These are phyloP conservation scores for Tiphia femorata DNA, from an alignment of 2,888 invertebrate genomes.

Conservation along the genomic window DNA sequence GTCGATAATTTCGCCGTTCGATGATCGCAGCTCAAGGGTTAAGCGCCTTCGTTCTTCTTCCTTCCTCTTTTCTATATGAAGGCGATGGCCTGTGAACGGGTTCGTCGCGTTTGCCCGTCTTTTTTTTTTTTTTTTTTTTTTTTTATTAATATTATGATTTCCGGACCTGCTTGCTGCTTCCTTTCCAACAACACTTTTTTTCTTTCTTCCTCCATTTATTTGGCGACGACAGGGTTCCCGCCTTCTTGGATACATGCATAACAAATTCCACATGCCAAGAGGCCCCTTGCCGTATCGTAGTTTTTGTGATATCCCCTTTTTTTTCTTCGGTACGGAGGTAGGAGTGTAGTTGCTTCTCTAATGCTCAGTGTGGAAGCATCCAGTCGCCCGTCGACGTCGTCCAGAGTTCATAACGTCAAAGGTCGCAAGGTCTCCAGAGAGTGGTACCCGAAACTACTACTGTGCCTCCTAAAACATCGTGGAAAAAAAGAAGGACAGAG, in stretches of 20 bases:
- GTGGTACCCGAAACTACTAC: constrained; percentile 65
- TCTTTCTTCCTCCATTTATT: constrained; percentile 8
- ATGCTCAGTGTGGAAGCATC: constrained; percentile 43
- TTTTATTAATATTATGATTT: constrained; percentile 7
- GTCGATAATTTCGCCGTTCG: too few relatives aligned
- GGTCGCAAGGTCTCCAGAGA: constrained; percentile 63
- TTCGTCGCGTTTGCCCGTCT: too few relatives aligned
- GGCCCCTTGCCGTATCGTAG: constrained; percentile 56
- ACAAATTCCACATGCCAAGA: constrained; percentile 70
- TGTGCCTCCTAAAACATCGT: constrained; percentile 62
- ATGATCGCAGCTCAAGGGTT: too few relatives aligned
- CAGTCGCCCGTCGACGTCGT: constrained; percentile 32
- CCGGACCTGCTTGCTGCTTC: too few relatives aligned
- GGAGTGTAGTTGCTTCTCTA: too few relatives aligned
- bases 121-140: too few relatives aligned
- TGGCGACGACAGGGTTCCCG: constrained; percentile 59
- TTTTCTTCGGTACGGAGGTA: constrained; percentile 40
- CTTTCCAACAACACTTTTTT: constrained; percentile 4
- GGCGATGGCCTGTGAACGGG: too few relatives aligned
- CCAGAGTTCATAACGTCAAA: constrained; percentile 61
- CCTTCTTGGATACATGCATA: constrained; percentile 69
- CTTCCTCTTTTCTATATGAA: too few relatives aligned
- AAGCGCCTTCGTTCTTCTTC: too few relatives aligned
- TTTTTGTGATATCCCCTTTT: too few relatives aligned
- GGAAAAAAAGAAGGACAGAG: constrained; percentile 28